A percentile compares a stretch with the other conserved stretches of the same genome.
Evolutionary conservation across 2,888 invertebrate species (phyloP).

Genomic region (Cantharis rufa): DNA sequence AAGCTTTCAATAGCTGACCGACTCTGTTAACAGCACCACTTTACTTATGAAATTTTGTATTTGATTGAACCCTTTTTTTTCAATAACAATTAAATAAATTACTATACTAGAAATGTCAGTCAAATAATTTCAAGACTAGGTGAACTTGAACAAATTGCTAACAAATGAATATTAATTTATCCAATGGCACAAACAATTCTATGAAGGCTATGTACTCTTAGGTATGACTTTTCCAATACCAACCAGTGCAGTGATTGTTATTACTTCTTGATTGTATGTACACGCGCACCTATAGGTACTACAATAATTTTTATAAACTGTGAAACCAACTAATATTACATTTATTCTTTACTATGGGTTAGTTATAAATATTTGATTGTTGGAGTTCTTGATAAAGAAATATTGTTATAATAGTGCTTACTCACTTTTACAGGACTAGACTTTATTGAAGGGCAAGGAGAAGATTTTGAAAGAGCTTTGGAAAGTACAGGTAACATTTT

Average conservation of each 20-base stretch:
- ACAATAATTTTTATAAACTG: conserved; percentile 7
- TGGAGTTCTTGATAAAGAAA: conserved; percentile 4
- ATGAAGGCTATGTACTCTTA: conserved; percentile 45
- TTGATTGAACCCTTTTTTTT: not conserved
- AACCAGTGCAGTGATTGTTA: conserved; percentile 41
- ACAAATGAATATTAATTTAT: conserved; percentile 43
- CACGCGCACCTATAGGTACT: conserved; percentile 16
- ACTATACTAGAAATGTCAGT: not conserved
- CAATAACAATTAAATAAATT: not conserved
- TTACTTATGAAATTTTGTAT: not conserved
- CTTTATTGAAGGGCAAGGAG: conserved; percentile 72
- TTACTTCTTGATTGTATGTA: conserved; percentile 33
- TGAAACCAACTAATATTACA: not conserved
- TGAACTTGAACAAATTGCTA: conserved; percentile 50
- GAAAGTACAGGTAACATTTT: conserved; percentile 65
- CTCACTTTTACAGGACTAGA: conserved; percentile 65
- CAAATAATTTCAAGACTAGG: conserved; percentile 37
- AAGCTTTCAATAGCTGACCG: too few relatives aligned
- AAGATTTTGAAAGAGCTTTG: conserved; percentile 74
- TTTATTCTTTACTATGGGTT: conserved; percentile 32
- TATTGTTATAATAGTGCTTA: conserved; percentile 32
- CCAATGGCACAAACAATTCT: conserved; percentile 45
- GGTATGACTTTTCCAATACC: conserved; percentile 46
- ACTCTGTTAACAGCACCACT: not conserved
- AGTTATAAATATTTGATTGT: conserved; percentile 21